These are phyloP conservation scores for Hyperopisus bebe DNA, from an alignment of 2,113 vertebrate genomes.

Conservation along the genomic window DNA sequence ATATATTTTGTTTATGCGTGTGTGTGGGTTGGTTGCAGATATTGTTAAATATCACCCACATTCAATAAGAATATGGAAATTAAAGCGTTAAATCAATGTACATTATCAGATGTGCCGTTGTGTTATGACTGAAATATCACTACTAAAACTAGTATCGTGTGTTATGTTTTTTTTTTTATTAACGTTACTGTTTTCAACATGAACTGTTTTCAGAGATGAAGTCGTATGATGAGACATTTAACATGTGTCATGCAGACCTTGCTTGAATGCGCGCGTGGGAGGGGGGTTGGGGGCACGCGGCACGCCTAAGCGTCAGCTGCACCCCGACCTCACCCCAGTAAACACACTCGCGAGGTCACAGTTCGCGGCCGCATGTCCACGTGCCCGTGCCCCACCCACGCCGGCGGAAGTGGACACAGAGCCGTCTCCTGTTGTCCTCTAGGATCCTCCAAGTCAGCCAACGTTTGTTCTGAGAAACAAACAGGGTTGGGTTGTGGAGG, in stretches of 20 bases:
- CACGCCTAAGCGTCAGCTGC: neutral
- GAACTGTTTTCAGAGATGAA: neutral
- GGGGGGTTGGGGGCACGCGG: neutral
- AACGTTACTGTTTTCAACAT: neutral
- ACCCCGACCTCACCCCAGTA: neutral
- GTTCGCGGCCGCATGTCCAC: neutral
- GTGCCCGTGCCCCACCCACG: conserved; percentile 19
- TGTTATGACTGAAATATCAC: neutral
- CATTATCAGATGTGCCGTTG: neutral
- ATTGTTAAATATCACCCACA: neutral
- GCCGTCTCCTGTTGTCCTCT: neutral
- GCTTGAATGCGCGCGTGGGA: neutral
- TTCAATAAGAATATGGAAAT: neutral
- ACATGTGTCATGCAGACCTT: neutral
- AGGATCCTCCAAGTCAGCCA: neutral
- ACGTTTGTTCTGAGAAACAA: neutral
- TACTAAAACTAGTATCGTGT: neutral
- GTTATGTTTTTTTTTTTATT: neutral
- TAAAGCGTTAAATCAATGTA: neutral
- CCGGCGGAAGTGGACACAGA: conserved; percentile 21
- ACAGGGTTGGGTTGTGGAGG: neutral
- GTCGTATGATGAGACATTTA: neutral
- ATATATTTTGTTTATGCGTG: neutral
- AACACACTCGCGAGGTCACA: conserved; percentile 4
- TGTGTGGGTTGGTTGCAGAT: neutral